These are phyloP conservation scores for Intellagama lesueurii DNA, from an alignment of 2,797 vertebrate genomes.

Conservation along the genomic window DNA sequence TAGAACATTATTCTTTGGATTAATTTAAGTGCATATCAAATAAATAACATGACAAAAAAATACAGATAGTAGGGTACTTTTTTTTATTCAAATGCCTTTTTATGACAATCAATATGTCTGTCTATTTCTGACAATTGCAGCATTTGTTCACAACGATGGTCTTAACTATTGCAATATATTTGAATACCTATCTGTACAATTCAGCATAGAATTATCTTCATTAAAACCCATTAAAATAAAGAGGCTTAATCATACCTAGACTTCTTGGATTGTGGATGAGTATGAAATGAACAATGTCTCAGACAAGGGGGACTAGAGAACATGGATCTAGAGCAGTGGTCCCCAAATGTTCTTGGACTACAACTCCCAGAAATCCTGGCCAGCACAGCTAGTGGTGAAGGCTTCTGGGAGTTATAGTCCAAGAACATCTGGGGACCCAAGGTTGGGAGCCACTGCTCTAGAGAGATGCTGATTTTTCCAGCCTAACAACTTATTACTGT, in stretches of 20 bases:
- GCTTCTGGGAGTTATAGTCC: no score
- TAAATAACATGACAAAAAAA: neutral
- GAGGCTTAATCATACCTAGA: neutral
- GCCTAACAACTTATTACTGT: neutral
- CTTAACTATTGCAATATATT: neutral
- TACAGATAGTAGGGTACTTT: neutral
- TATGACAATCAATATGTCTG: no score
- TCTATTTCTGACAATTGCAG: neutral
- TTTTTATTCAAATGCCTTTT: neutral
- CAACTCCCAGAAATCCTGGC: no score
- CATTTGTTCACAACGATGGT: neutral
- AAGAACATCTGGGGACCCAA: no score
- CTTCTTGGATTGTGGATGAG: constrained; percentile 20
- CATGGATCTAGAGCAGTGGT: no score
- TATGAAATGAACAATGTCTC: neutral
- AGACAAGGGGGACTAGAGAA: neutral
- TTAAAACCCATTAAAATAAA: neutral
- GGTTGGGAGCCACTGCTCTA: neutral
- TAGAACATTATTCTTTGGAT: neutral
- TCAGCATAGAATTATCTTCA: neutral
- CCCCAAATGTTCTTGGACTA: no score
- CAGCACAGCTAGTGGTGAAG: no score
- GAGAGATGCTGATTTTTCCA: neutral
- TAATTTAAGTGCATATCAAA: neutral
- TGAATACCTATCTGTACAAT: neutral